Evolutionary conservation across 2,797 vertebrate species (phyloP), one percentile per base, ranked within the genome.

Genomic region (Hoplostethus mediterraneus): DNA sequence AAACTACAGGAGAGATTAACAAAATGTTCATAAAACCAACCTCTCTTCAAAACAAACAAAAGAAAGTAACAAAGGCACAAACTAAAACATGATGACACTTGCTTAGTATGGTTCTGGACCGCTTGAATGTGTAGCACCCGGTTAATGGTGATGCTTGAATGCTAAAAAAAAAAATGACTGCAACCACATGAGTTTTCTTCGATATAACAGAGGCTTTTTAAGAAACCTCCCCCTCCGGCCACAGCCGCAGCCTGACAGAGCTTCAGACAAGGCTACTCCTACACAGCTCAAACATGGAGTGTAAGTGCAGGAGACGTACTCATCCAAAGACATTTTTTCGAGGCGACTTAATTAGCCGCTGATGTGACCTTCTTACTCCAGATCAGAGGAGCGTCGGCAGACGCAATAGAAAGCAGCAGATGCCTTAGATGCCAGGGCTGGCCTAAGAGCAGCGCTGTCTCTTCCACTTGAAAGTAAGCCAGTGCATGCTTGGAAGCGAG

Each of bases 321-420:
- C 25, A 64, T 66, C 8, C 44, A 47, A 21, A 33, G 4, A 72
- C 58, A 79, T 72, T 63, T 71, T 71, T 62, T 21, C 21, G 65
- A 12, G 30, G 60, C 11, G 61, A 73, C 45, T 69, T 86, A 80
- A 85, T 88, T 85, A 86, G 78, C 59, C 63, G 66, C 70, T 81
- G 49, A 75, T 71, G 62, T 85, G 77, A 84, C 81, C 75, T 79
- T 74, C 57, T 25, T 63, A 14, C 48, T 78, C 42, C 17, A 48
- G 71, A 59, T 80, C 61, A 42, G 60, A 73, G 63, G 55, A 36
- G 66, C 3, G 1, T 68, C 64, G 73, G 67, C 63, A 49, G 63
- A 55, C 36, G 58, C 13, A 42, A 49, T 36, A 63, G 31, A 66
- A 21, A 21, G 21, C 21, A 21, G 21, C 21, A 21, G n/a, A n/a